Percentiles rank a stretch among this genome's conserved stretches.
phyloP scores from a whole-genome alignment of 53 echinoderm and acorn worm species.

The Paracentrotus lividus region DNA sequence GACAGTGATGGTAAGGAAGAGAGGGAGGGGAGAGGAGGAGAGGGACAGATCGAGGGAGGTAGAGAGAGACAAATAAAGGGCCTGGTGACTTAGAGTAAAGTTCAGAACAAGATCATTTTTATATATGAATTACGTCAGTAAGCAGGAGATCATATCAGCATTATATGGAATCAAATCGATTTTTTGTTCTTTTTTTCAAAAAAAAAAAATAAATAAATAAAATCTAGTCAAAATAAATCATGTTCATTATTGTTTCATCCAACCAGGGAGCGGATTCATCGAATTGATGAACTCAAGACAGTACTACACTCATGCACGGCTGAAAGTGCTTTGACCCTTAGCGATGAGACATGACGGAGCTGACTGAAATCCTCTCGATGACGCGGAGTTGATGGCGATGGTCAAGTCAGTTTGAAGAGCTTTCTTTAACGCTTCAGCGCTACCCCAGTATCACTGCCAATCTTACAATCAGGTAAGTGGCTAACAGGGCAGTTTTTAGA shows the following conservation, averaged over 20 bases:
- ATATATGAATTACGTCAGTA: no score
- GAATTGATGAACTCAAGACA: slow-evolving; percentile 87
- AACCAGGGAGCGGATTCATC: slow-evolving; percentile 88
- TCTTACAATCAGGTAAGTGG: slow-evolving; percentile 83
- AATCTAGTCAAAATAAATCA: not conserved
- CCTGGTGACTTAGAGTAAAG: no score
- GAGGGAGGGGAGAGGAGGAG: not conserved
- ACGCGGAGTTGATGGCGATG: slow-evolving; percentile 84
- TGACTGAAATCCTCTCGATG: slow-evolving; percentile 88
- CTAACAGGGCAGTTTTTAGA: not conserved
- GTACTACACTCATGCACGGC: slow-evolving; percentile 89
- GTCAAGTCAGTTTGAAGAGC: slow-evolving; percentile 90
- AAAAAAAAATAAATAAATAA: not conserved
- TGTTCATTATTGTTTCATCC: no score
- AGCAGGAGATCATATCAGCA: no score
- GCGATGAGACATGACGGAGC: slow-evolving; percentile 85
- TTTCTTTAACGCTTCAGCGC: slow-evolving; percentile 79
- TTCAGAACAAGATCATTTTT: no score
- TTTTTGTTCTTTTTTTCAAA: no score
- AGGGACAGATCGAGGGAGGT: not conserved
- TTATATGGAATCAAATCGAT: not conserved
- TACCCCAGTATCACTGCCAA: slow-evolving; percentile 89
- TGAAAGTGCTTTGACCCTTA: slow-evolving; percentile 88
- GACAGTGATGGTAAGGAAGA: not conserved
- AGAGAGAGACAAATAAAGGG: not conserved